Conservation (phyloP, 2,888 invertebrate genomes). For the Synanthedon andrenaeformis region DNA sequence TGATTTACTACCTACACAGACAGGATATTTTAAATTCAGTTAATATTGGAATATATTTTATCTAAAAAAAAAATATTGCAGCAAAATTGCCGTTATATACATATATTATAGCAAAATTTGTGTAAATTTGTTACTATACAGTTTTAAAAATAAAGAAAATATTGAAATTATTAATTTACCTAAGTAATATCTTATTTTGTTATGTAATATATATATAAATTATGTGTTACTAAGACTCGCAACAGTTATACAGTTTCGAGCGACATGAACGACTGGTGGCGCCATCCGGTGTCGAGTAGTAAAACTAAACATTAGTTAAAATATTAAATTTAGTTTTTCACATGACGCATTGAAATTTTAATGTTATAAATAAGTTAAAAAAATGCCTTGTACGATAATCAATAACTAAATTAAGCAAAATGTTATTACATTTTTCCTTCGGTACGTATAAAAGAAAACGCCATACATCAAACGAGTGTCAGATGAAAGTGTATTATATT, state of each 20-base stretch:
- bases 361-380: background rate
- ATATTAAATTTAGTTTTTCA: background rate
- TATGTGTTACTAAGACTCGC: too few species aligned
- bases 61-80: background rate
- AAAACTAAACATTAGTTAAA: constrained; percentile 11
- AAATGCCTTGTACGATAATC: background rate
- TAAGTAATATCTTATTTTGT: too few species aligned
- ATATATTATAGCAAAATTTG: too few species aligned
- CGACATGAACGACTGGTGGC: constrained; percentile 14
- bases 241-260: too few species aligned
- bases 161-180: too few species aligned
- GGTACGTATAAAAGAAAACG: background rate
- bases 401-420: too few species aligned
- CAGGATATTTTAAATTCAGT: background rate
- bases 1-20: background rate
- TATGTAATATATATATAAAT: too few species aligned
- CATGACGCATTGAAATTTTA: background rate
- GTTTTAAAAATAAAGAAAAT: too few species aligned
- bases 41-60: background rate
- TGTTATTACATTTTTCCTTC: too few species aligned
- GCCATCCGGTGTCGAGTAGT: constrained; percentile 48
- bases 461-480: constrained; percentile 6
- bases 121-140: too few species aligned
- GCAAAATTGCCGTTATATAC: too few species aligned
- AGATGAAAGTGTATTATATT: background rate